Evolutionary conservation across 2,113 vertebrate genomes (phyloP).

Genomic region (Hyaena hyaena): DNA sequence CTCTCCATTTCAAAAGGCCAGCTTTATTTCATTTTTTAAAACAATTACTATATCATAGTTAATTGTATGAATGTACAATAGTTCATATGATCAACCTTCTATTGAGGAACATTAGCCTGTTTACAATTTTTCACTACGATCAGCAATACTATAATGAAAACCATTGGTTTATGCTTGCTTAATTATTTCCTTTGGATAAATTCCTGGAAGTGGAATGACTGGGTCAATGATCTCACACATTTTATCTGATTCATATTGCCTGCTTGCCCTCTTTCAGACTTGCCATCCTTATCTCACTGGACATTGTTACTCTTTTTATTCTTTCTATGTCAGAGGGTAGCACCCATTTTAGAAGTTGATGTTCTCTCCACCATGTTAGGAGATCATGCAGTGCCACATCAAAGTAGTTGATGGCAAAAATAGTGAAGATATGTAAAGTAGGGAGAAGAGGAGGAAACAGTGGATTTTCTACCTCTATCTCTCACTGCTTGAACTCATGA

Average conservation of each 20-base stretch:
- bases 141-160: conserved; percentile 2
- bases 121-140: conserved; percentile 3
- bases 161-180: not conserved
- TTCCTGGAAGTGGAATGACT: conserved; percentile 57
- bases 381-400: too few relatives aligned
- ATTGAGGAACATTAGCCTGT: not conserved
- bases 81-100: not conserved
- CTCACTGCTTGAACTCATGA: not conserved
- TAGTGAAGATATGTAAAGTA: not conserved
- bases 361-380: not conserved
- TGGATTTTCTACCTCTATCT: not conserved
- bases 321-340: not conserved
- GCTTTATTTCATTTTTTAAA: not conserved
- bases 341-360: not conserved
- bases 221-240: not conserved
- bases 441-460: not conserved
- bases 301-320: not conserved
- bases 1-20: not conserved
- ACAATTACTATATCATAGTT: not conserved
- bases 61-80: not conserved
- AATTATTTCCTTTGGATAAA: conserved; percentile 64
- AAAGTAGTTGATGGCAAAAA: not conserved
- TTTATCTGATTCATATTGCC: not conserved
- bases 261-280: not conserved
- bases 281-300: not conserved